Percentiles rank a stretch among this genome's conserved stretches.
These are phyloP conservation scores for Drosophila oshimai DNA, from an alignment of 1,140 invertebrate species.

Conservation along the genomic window DNA sequence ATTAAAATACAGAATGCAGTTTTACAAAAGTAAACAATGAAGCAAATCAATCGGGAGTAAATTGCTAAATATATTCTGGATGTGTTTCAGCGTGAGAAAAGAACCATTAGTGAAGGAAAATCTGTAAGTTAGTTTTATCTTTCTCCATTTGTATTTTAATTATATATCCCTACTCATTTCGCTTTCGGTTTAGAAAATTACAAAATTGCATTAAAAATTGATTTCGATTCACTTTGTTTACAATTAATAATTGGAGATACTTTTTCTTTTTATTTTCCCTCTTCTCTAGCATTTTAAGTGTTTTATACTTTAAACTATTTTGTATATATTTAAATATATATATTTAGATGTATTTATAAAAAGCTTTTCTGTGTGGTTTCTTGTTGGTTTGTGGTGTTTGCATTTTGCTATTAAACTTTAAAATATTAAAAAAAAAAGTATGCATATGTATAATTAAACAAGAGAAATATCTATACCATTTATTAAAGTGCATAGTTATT, in stretches of 20 bases:
- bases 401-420: slow-evolving; percentile 52
- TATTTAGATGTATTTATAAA: slow-evolving; percentile 51
- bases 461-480: slow-evolving; percentile 9
- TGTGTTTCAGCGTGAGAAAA: slow-evolving; percentile 40
- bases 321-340: slow-evolving; percentile 35
- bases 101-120: slow-evolving; percentile 24
- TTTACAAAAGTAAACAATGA: slow-evolving; percentile 35
- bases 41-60: slow-evolving; percentile 36
- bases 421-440: slow-evolving; percentile 34
- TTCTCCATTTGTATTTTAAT: slow-evolving; percentile 6
- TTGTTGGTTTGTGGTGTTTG: slow-evolving; percentile 26
- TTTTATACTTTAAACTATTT: slow-evolving; percentile 22
- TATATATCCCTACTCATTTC: slow-evolving; percentile 15
- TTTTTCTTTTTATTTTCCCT: slow-evolving; percentile 8
- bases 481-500: slow-evolving; percentile 17
- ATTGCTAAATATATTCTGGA: slow-evolving; percentile 41
- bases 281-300: slow-evolving; percentile 28
- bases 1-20: slow-evolving; percentile 74
- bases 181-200: slow-evolving; percentile 46
- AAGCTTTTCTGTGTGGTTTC: slow-evolving; percentile 53
- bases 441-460: slow-evolving; percentile 19
- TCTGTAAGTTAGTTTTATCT: neutral
- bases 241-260: slow-evolving; percentile 33
- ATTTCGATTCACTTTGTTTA: slow-evolving; percentile 34
- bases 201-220: slow-evolving; percentile 44